Conservation (phyloP, 2,888 invertebrate species). For the Euplexia lucipara region DNA sequence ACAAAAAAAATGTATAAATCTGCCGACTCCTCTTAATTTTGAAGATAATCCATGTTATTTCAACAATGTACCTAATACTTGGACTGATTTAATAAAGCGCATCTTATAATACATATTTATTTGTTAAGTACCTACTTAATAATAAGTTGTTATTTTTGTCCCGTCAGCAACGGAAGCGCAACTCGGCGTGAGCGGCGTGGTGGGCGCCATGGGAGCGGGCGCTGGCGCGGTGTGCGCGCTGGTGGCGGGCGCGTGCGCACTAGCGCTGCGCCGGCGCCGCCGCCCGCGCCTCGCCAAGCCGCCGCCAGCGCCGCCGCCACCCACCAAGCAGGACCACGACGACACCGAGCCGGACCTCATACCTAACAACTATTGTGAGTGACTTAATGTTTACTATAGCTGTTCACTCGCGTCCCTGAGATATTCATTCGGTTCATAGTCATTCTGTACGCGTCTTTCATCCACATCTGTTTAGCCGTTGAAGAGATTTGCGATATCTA, state of each 20-base stretch:
- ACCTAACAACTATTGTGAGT: conserved; percentile 87
- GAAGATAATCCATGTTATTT: too few species aligned
- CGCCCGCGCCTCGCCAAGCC: conserved; percentile 70
- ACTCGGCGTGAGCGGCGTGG: conserved; percentile 79
- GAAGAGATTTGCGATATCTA: too few species aligned
- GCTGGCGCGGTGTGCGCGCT: conserved; percentile 78
- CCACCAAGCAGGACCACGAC: conserved; percentile 75
- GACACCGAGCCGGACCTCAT: conserved; percentile 88
- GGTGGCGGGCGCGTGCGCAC: conserved; percentile 78
- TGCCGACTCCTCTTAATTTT: too few species aligned
- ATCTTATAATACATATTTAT: too few species aligned
- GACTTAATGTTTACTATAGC: not conserved
- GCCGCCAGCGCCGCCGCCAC: conserved; percentile 70
- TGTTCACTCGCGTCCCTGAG: not conserved
- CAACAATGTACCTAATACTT: too few species aligned
- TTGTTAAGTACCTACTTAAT: too few species aligned
- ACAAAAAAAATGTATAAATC: too few species aligned
- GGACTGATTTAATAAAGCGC: too few species aligned
- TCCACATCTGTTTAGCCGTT: too few species aligned
- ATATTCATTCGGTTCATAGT: not conserved
- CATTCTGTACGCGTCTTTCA: too few species aligned
- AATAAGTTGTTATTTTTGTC: conserved; percentile 3
- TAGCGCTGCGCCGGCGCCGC: conserved; percentile 76
- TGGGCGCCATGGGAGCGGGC: conserved; percentile 78
- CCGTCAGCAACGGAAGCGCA: conserved; percentile 79